Conservation (phyloP, 2,797 vertebrate genomes). For the Cryptoprocta ferox region DNA sequence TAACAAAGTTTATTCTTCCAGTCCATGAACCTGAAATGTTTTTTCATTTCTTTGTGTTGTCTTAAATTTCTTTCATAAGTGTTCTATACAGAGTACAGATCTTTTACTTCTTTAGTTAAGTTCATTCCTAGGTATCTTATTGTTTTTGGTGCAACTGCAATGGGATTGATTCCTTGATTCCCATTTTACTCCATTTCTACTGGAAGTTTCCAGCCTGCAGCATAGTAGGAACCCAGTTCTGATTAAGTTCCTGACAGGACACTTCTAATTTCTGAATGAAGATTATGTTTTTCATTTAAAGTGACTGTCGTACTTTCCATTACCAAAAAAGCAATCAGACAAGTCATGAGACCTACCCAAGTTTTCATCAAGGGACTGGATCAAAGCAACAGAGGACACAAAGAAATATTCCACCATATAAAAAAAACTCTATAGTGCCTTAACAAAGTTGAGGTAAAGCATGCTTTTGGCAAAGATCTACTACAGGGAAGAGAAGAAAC, state of each 20-base stretch:
- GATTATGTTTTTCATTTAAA: not conserved
- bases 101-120: too few species aligned
- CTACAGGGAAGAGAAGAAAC: not conserved
- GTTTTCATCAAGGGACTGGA: not conserved
- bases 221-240: not conserved
- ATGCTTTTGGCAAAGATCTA: not conserved
- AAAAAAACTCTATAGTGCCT: not conserved
- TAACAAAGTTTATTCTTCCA: too few species aligned
- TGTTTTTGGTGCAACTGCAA: too few species aligned
- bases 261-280: conserved; percentile 18
- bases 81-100: too few species aligned
- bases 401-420: not conserved
- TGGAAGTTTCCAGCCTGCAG: not conserved
- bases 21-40: too few species aligned
- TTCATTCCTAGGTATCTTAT: too few species aligned
- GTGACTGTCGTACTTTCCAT: not conserved
- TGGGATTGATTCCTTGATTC: too few species aligned
- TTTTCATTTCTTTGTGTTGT: too few species aligned
- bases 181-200: not conserved
- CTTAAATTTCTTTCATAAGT: too few species aligned
- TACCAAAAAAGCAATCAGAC: not conserved
- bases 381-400: not conserved
- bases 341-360: not conserved
- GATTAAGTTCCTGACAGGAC: not conserved
- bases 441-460: not conserved